These are phyloP conservation scores for Hephaestus fuliginosus DNA, from an alignment of 2,797 vertebrate species.

Conservation along the genomic window DNA sequence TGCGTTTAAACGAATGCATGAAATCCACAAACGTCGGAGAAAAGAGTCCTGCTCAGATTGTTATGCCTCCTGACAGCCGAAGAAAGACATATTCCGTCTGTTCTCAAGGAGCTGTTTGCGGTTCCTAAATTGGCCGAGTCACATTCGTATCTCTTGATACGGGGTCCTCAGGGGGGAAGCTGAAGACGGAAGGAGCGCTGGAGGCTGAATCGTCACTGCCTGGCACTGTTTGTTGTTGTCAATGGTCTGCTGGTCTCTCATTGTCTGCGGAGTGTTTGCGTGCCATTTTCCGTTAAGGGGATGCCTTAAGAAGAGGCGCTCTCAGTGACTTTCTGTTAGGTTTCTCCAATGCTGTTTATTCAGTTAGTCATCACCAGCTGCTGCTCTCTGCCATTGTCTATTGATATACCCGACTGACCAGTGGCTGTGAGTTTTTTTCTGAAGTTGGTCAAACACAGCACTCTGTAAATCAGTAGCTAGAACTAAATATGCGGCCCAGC, in stretches of 20 bases:
- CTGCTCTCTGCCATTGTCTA: constrained; percentile 57
- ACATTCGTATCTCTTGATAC: constrained; percentile 55
- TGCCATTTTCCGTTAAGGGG: constrained; percentile 39
- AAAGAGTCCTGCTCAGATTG: constrained; percentile 61
- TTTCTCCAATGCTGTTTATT: constrained; percentile 55
- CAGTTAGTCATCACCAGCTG: constrained; percentile 70
- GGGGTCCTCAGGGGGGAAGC: constrained; percentile 60
- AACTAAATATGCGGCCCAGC: constrained; percentile 8
- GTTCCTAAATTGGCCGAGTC: constrained; percentile 61
- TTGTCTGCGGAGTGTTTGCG: constrained; percentile 47
- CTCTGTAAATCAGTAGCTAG: constrained; percentile 35
- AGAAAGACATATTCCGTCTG: constrained; percentile 62
- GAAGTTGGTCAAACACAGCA: constrained; percentile 43
- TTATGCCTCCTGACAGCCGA: constrained; percentile 58
- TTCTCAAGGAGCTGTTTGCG: constrained; percentile 59
- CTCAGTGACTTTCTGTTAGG: constrained; percentile 57
- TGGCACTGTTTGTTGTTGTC: constrained; percentile 68
- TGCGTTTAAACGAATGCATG: constrained; percentile 50
- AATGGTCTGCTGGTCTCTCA: constrained; percentile 47
- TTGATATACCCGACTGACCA: constrained; percentile 48
- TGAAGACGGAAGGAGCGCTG: constrained; percentile 46
- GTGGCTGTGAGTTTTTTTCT: constrained; percentile 39
- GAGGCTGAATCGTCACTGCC: constrained; percentile 54
- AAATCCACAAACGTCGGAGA: constrained; percentile 58
- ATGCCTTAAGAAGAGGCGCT: constrained; percentile 35